Base-by-base conservation (phyloP, 2,888 invertebrate genomes). In the Habrosyne pyritoides region DNA sequence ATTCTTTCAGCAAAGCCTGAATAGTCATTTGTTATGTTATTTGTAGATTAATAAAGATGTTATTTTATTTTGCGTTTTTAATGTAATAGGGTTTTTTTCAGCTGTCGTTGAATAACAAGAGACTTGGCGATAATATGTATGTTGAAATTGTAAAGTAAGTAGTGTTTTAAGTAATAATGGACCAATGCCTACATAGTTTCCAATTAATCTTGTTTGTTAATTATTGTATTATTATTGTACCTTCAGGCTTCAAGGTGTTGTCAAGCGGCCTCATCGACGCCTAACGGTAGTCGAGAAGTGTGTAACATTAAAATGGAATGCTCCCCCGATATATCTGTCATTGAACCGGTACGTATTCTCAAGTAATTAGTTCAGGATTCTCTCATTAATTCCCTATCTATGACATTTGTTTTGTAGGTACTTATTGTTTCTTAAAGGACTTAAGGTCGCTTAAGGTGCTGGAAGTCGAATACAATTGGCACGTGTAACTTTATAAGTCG, bases 101-200 rank as follows among this genome's bases (percentile, higher is more conserved):
- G 10, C 5, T 28, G 7, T 28, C 28, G 28, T 7, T 8, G n/a
- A n/a, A n/a, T n/a, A n/a, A n/a, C n/a, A n/a, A n/a, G n/a, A n/a
- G n/a, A n/a, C n/a, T n/a, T n/a, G n/a, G n/a, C n/a, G n/a, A n/a
- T n/a, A n/a, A n/a, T n/a, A n/a, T n/a, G n/a, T n/a, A n/a, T n/a
- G n/a, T n/a, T n/a, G n/a, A n/a, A n/a, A n/a, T n/a, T n/a, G 24
- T 24, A 36, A 36, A n/a, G 36, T 52, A 26, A 26, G 18, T 61
- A 56, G 60, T 61, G 67, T 56, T 63, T 67, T 67, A 75, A 79
- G 79, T 83, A 7, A 5, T 24, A 5, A 5, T 84, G 84, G 84
- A 81, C 83, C 82, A 76, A 75, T 75, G 64, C 36, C 36, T 65
- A 53, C 51, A 49, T 47, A 52, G 21, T 54, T 50, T 12, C 48